Evolutionary conservation across 2,888 invertebrate species (phyloP).

Genomic region (Eledona agricola): DNA sequence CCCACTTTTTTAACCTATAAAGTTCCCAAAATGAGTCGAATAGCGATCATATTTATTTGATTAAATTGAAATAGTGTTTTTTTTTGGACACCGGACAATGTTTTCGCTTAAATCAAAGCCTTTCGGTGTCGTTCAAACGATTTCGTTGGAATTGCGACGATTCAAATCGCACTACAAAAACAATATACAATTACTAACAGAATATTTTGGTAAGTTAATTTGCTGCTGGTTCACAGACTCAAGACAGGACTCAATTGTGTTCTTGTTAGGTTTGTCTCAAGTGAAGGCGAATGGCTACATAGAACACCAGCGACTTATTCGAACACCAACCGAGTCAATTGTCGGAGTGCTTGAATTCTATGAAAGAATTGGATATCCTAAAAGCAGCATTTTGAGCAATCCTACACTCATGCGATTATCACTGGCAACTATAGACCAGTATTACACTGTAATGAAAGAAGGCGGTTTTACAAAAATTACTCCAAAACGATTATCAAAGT

Average conservation of each 20-base stretch:
- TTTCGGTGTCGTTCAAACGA: no score
- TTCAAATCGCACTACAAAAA: not conserved
- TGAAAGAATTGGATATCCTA: constrained; percentile 62
- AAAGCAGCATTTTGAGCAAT: constrained; percentile 65
- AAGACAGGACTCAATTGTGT: not conserved
- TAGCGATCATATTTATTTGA: no score
- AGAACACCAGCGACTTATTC: constrained; percentile 36
- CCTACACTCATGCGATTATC: constrained; percentile 68
- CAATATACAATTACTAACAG: constrained; percentile 5
- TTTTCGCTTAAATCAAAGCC: no score
- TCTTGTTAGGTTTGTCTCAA: constrained; percentile 18
- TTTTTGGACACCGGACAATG: no score
- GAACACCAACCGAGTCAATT: constrained; percentile 38
- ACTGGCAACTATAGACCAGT: constrained; percentile 68
- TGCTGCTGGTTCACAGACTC: no score
- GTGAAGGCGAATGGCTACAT: constrained; percentile 39
- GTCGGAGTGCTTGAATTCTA: constrained; percentile 45
- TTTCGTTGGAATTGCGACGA: not conserved
- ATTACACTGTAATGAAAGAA: constrained; percentile 69
- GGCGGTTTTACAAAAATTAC: constrained; percentile 65
- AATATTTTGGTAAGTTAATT: constrained; percentile 17
- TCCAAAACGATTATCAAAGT: constrained; percentile 48
- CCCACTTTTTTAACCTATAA: no score
- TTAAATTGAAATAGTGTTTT: no score
- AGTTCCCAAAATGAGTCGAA: no score